Conservation (phyloP, 1,140 invertebrate species). For the Drosophila seguyi region DNA sequence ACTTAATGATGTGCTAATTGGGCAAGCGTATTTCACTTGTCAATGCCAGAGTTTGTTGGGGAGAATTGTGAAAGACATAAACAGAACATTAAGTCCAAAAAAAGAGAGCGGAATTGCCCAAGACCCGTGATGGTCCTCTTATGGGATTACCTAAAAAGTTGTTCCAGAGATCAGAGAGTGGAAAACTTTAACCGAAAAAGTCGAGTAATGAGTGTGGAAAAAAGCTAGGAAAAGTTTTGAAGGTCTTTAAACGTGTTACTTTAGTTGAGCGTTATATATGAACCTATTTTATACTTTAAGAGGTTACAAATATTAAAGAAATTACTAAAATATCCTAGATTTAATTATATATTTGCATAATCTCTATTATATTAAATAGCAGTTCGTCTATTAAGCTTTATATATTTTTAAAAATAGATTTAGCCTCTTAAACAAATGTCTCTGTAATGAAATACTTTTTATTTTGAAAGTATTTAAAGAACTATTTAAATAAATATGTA, state of each 20-base stretch:
- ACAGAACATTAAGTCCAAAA: conserved; percentile 57
- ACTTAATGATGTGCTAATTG: conserved; percentile 80
- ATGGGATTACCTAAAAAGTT: conserved; percentile 8
- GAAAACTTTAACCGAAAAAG: background rate
- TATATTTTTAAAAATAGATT: too few relatives aligned
- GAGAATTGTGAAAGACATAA: conserved; percentile 69
- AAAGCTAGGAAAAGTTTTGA: background rate
- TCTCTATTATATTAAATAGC: too few relatives aligned
- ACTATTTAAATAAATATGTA: too few relatives aligned
- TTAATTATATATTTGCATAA: too few relatives aligned
- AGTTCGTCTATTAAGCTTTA: too few relatives aligned
- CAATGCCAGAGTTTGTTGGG: conserved; percentile 49
- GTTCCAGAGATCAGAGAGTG: background rate
- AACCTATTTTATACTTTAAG: background rate
- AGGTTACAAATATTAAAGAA: background rate
- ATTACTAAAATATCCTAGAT: too few relatives aligned
- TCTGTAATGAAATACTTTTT: too few relatives aligned
- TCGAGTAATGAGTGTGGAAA: background rate
- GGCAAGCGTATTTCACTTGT: conserved; percentile 66
- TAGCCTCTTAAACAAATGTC: too few relatives aligned
- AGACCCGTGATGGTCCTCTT: conserved; percentile 11
- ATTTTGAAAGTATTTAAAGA: too few relatives aligned
- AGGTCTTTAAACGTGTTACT: background rate
- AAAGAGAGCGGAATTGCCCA: conserved; percentile 13
- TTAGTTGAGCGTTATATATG: background rate